Conservation (phyloP, 2,888 invertebrate genomes). For the Drosophila limbata region DNA sequence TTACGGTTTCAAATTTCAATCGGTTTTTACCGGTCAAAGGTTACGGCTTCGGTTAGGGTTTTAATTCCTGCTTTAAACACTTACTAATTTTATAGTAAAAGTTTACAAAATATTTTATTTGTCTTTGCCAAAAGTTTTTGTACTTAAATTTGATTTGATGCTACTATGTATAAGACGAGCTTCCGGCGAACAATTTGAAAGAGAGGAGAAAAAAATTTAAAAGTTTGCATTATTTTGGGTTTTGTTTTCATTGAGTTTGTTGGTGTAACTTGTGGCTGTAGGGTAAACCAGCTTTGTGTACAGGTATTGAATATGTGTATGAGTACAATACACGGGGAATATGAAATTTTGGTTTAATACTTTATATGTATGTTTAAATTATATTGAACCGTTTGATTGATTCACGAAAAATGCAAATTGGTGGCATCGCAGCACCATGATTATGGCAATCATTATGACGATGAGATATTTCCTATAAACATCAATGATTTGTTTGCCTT, state of each 20-base stretch:
- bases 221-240: conserved; percentile 14
- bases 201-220: not conserved
- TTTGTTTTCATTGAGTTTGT: conserved; percentile 45
- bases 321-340: conserved; percentile 48
- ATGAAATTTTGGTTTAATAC: conserved; percentile 25
- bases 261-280: conserved; percentile 22
- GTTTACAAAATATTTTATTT: not conserved
- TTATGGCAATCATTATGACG: conserved; percentile 51
- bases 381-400: conserved; percentile 69
- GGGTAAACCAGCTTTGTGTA: conserved; percentile 35
- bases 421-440: conserved; percentile 26
- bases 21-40: too few species aligned
- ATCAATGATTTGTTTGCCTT: conserved; percentile 51
- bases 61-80: too few species aligned
- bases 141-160: not conserved
- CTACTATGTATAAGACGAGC: not conserved
- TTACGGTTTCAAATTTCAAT: too few species aligned
- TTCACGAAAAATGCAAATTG: conserved; percentile 75
- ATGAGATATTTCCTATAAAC: conserved; percentile 67
- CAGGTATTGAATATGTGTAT: not conserved
- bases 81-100: not conserved
- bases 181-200: conserved; percentile 16
- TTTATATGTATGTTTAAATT: conserved; percentile 40
- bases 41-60: too few species aligned
- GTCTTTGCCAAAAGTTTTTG: conserved; percentile 25